Conservation (phyloP, 1,140 invertebrate genomes). For the Zaprionus ghesquierei region DNA sequence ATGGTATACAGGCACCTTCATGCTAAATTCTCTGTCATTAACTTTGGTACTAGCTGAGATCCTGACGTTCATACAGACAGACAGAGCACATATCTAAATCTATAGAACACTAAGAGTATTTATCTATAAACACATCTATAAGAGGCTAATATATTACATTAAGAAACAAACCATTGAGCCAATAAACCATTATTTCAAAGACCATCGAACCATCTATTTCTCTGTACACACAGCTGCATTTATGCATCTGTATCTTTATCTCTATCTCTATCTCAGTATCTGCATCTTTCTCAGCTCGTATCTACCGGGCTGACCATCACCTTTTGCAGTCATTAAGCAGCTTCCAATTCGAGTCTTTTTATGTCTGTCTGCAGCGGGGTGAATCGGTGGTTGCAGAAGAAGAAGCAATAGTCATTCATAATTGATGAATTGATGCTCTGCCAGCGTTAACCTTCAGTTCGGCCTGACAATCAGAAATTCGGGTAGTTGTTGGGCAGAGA, state of each 20-base stretch:
- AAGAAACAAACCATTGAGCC: not conserved
- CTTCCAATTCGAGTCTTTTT: constrained; percentile 43
- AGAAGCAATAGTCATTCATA: constrained; percentile 56
- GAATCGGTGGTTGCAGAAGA: constrained; percentile 22
- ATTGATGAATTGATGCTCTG: constrained; percentile 66
- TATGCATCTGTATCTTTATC: not conserved
- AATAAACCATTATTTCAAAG: not conserved
- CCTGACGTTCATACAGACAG: too few relatives aligned
- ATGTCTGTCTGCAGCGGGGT: constrained; percentile 13
- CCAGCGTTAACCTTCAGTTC: not conserved
- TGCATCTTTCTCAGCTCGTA: constrained; percentile 8
- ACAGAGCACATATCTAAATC: too few relatives aligned
- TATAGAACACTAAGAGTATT: too few relatives aligned
- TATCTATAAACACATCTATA: too few relatives aligned
- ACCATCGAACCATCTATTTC: too few relatives aligned
- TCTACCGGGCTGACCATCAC: constrained; percentile 20
- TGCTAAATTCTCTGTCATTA: too few relatives aligned
- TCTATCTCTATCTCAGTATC: too few relatives aligned
- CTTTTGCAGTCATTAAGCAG: constrained; percentile 66
- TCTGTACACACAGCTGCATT: not conserved
- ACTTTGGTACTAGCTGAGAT: too few relatives aligned
- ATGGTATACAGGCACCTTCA: too few relatives aligned
- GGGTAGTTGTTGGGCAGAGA: constrained; percentile 43
- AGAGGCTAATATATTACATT: too few relatives aligned
- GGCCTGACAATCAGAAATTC: not conserved